Percentiles rank a stretch among this genome's conserved stretches.
Evolutionary conservation across 2,797 vertebrate genomes (phyloP).

Genomic region (Octomys mimax): DNA sequence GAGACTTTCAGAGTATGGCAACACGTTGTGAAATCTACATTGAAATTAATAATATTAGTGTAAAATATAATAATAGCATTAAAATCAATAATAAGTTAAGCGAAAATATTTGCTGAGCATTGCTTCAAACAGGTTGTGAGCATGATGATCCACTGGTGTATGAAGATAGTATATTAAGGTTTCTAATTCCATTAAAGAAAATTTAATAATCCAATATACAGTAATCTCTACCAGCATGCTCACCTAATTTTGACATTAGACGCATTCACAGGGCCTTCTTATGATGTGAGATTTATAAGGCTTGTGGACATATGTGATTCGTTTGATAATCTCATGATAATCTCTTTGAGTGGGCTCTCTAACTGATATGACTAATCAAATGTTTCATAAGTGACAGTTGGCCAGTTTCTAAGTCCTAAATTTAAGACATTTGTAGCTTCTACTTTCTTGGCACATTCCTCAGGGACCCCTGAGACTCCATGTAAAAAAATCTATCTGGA

Average conservation of each 20-base stretch:
- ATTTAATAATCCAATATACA: not conserved
- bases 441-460: not conserved
- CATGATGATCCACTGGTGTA: not conserved
- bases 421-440: not conserved
- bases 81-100: not conserved
- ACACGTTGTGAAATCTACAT: not conserved
- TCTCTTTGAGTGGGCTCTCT: not conserved
- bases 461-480: not conserved
- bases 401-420: not conserved
- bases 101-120: not conserved
- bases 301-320: too few species aligned
- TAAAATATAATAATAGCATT: not conserved
- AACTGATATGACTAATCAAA: not conserved
- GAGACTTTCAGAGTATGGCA: not conserved
- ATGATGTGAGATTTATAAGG: not conserved
- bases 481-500: not conserved
- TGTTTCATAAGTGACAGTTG: not conserved
- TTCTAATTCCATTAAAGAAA: slow-evolving; percentile 7
- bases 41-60: not conserved
- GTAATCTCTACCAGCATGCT: not conserved
- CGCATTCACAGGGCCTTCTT: not conserved
- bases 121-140: not conserved
- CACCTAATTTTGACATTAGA: not conserved
- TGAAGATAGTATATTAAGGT: not conserved
- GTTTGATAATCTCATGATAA: not conserved